Percentiles rank a stretch among this genome's conserved stretches.
These are phyloP conservation scores for Mohoua ochrocephala DNA, from an alignment of 2,113 vertebrate genomes.

Conservation along the genomic window DNA sequence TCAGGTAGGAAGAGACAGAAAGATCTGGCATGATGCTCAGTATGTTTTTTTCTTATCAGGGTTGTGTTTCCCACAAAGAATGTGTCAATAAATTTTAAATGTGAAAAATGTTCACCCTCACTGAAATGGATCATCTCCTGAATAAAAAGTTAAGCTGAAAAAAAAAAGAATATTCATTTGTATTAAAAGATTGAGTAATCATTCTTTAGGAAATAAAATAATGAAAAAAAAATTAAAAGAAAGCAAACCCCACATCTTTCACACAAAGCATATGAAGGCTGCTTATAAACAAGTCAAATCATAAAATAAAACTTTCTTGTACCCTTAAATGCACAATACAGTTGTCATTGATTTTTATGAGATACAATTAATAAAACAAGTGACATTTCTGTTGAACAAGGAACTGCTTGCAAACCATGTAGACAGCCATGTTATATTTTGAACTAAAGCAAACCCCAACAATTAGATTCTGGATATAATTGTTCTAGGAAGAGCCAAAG, in stretches of 20 bases:
- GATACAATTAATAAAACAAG: background rate
- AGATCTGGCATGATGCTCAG: background rate
- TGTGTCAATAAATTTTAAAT: background rate
- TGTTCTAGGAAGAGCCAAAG: background rate
- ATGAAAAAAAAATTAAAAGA: background rate
- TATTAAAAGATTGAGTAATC: background rate
- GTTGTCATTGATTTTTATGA: background rate
- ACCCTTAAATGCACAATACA: background rate
- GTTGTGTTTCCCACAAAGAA: background rate
- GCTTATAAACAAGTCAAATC: background rate
- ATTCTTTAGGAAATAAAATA: background rate
- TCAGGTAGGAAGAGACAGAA: background rate
- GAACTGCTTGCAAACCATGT: background rate
- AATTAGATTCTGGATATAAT: constrained; percentile 13
- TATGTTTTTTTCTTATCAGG: background rate
- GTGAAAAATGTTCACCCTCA: background rate
- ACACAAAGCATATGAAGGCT: background rate
- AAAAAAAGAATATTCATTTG: background rate
- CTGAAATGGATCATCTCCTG: background rate
- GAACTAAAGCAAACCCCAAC: constrained; percentile 10
- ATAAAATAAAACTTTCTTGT: background rate
- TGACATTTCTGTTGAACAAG: background rate
- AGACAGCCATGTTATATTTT: background rate
- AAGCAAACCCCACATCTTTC: background rate
- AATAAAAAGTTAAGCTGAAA: background rate